Evolutionary conservation across 2,113 vertebrate genomes (phyloP), one percentile per base, ranked within the genome.

Genomic region (Cisticola juncidis): DNA sequence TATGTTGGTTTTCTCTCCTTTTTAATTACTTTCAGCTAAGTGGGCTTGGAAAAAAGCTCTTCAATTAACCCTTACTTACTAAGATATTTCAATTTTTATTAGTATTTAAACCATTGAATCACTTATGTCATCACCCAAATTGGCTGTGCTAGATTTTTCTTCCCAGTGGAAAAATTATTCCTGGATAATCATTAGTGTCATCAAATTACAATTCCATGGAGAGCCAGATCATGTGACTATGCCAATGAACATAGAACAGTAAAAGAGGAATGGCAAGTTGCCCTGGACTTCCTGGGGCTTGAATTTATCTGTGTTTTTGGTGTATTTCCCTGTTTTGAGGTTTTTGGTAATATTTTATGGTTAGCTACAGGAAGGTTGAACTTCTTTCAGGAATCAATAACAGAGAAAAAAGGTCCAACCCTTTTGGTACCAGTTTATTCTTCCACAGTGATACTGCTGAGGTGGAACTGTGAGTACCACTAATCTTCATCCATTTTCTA

Each of bases 131-230:
- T 81, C 69, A 58, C 40, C 57, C 29, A 90, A 92, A 95, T 73
- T 86, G 85, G 38, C 72, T 66, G 9, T 79, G 79, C 84, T 82
- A 82, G 58, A 47, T 73, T 88, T 73, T 86, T 70, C 47, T 82
- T 68, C 64, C 81, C 51, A 51, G 76, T 73, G 88, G 88, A 86
- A 91, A 96, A 93, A 77, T 61, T 92, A 95, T 90, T 92, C 71
- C 54, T 73, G 3, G 0, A 65, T 92, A 94, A 90, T 83, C 85
- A 70, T 95, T 94, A 95, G 33, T 70, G 79, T 72, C 69, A 64
- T 92, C 87, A 96, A 90, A 95, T 91, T 80, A 91, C 79, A 91
- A 73, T 70, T 80, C 91, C 79, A 58, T 15, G 22, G 87, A 95
- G 93, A 91, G 66, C 10, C 40, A 72, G 81, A 91, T 42, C 53